These are phyloP conservation scores for Liolophura sinensis DNA, from an alignment of 1,140 invertebrate genomes.

Conservation along the genomic window DNA sequence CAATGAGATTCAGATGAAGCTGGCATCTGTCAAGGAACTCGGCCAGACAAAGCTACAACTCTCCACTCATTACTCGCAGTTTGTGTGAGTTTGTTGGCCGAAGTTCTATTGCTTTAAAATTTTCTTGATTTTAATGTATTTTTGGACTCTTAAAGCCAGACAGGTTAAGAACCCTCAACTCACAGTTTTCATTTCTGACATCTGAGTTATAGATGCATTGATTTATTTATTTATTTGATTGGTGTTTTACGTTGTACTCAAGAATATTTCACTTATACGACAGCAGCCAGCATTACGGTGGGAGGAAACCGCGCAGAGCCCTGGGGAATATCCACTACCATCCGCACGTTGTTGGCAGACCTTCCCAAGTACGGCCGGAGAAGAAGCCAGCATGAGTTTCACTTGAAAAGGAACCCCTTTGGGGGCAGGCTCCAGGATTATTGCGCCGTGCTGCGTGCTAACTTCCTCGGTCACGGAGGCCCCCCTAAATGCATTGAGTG, in stretches of 20 bases:
- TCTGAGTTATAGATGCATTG: not conserved
- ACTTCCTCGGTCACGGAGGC: no score
- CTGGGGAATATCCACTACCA: no score
- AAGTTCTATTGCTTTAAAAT: not conserved
- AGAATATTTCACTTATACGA: no score
- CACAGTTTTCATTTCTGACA: not conserved
- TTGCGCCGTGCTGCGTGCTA: no score
- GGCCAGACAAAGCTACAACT: conserved; percentile 39
- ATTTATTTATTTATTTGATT: not conserved
- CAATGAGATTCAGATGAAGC: conserved; percentile 49
- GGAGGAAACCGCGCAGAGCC: no score
- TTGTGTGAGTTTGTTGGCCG: conserved; percentile 35
- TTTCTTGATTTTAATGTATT: not conserved
- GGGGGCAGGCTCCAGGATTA: no score
- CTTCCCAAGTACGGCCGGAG: no score
- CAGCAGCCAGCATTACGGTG: no score
- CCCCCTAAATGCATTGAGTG: no score
- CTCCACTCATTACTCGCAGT: conserved; percentile 41
- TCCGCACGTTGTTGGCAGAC: no score
- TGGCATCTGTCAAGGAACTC: conserved; percentile 45
- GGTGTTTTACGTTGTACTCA: no score
- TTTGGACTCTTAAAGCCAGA: not conserved
- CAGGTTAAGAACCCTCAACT: not conserved
- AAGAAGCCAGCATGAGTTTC: not conserved
- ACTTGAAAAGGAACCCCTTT: no score